Base-by-base conservation (phyloP, 1,140 invertebrate species). In the Nephotettix cincticeps region DNA sequence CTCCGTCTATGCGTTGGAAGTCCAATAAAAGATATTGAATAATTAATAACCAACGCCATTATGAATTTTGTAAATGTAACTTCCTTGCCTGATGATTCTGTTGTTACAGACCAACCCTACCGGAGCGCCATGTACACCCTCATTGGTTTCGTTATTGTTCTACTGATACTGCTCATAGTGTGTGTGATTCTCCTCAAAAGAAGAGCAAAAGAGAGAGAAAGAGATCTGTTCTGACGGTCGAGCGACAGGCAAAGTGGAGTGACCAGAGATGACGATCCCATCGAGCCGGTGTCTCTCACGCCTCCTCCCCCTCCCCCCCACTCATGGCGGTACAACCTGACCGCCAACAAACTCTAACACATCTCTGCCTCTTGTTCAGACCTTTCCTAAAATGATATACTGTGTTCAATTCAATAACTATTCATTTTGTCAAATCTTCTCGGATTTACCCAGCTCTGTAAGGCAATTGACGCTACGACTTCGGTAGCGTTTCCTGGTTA, bases 71-170 rank as follows among this genome's bases (percentile, higher is more conserved):
- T n/a, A n/a, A n/a, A n/a, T n/a, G n/a, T n/a, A n/a, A n/a, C n/a
- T n/a, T n/a, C n/a, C n/a, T n/a, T n/a, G n/a, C n/a, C n/a, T n/a
- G n/a, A n/a, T n/a, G n/a, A n/a, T 67, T 23, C 6, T 40, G 23
- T 45, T 45, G 40, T 79, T 77, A 75, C 61, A 79, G 78, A 71
- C 76, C 78, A 73, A 75, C 80, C 71, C 73, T 83, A 77, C 61
- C 73, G 80, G 43, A 82, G 82, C 75, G 82, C 80, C 25, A 82
- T 83, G 79, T 84, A 82, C 72, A 83, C 81, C 1, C 75, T 84
- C 27, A 77, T 83, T 4, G 81, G 77, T 17, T 75, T 84, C 29
- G 80, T 84, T 1, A 69, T 82, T 40, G 79, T 80, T 4, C 74
- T 84, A n/a, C 75, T 83, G 2, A 74, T 76, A 9, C 72, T 84